Base-by-base conservation (phyloP, 2,113 vertebrate genomes). In the Indicator maculatus region DNA sequence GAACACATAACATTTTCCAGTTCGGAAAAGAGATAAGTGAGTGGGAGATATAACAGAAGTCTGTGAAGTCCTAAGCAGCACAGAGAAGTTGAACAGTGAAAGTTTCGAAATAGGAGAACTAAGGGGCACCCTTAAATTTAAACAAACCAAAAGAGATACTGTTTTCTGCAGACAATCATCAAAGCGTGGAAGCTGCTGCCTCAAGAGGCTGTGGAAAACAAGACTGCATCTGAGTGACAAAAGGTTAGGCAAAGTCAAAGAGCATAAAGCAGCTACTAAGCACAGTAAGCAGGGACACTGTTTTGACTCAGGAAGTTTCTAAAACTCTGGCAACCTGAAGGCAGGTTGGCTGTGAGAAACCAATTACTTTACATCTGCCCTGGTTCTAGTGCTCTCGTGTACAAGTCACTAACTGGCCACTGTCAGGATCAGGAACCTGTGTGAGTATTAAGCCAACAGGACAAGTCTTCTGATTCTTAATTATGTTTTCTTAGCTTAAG, bases 261-360 rank as follows among this genome's bases (percentile, higher is more conserved):
- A n/a, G 56, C 39, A 65, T 8, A 83, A 38, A 55, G 71, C 71
- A 47, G 71, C 47, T 23, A 7, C 45, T 19, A 27, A 90, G 73
- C n/a, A 1, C 17, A 63, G 82, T 0, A 0, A 5, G 12, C 41
- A 44, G 60, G 73, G 39, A 20, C 2, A 1, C 47, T 3, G 30
- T 16, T 79, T 9, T n/a, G 58, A 13, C 5, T 26, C 0, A 1
- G 47, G 59, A 65, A 39, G 39, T 33, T 71, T 52, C 27, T 26
- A 9, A 61, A 73, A 28, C 47, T 1, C 38, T 3, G 47, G 55
- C 63, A 83, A 66, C 53, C 21, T 15, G 47, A 15, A 33, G 74
- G 63, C 3, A 8, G 53, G 20, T 12, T 30, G 30, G 66, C 47
- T 38, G 1, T 7, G 41, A 67, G 82, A 78, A 85, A 26, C 1